These are phyloP conservation scores for Taenaris catops DNA, from an alignment of 2,888 invertebrate species.

Conservation along the genomic window DNA sequence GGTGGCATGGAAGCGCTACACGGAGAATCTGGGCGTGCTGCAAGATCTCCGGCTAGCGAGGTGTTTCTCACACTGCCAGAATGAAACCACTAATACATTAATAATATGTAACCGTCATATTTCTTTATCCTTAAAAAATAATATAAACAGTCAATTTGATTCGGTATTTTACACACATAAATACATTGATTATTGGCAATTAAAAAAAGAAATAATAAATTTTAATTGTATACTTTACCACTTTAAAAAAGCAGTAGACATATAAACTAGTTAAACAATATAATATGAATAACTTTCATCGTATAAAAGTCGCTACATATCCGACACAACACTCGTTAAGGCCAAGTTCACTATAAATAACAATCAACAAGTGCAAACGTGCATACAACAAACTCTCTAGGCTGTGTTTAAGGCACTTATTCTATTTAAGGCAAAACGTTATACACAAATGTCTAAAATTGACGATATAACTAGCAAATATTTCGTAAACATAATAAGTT, in stretches of 20 bases:
- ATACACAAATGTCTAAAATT: constrained; percentile 19
- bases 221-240: background rate
- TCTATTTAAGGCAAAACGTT: constrained; percentile 48
- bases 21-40: too few relatives aligned
- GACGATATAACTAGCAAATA: constrained; percentile 3
- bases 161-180: too few relatives aligned
- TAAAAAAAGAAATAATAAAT: too few relatives aligned
- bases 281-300: background rate
- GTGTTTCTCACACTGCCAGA: too few relatives aligned
- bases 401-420: constrained; percentile 53
- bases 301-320: constrained; percentile 3
- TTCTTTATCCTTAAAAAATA: too few relatives aligned
- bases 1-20: too few relatives aligned
- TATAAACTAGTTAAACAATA: background rate
- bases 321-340: constrained; percentile 11
- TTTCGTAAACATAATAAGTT: too few relatives aligned
- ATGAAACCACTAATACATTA: too few relatives aligned
- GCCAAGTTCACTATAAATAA: constrained; percentile 18
- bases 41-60: too few relatives aligned
- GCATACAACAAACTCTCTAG: constrained; percentile 35
- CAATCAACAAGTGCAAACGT: constrained; percentile 26
- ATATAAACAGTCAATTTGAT: too few relatives aligned
- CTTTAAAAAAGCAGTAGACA: background rate
- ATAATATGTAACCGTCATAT: too few relatives aligned
- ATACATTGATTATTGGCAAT: too few relatives aligned